Conservation (phyloP, 2,113 vertebrate species). For the Orthonyx spaldingii region DNA sequence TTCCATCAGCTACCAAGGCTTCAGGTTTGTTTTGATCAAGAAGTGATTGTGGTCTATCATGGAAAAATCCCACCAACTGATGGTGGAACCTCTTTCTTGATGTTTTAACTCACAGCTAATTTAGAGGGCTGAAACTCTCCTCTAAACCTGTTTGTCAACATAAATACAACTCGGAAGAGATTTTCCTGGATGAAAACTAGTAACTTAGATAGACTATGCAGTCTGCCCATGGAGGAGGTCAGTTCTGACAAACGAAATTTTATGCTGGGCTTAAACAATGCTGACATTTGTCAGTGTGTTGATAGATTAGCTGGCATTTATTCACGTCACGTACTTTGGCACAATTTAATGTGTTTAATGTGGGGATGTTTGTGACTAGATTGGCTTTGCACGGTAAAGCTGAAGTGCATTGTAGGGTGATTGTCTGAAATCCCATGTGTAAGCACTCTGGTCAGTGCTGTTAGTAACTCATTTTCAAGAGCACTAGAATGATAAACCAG, state of each 20-base stretch:
- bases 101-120: neutral
- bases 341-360: neutral
- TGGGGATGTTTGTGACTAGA: slow-evolving; percentile 10
- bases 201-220: neutral
- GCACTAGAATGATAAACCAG: slow-evolving; percentile 15
- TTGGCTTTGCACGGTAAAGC: slow-evolving; percentile 9
- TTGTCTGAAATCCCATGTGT: neutral
- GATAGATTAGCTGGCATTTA: neutral
- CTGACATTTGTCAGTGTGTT: neutral
- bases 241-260: neutral
- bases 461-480: neutral
- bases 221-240: neutral
- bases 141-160: neutral
- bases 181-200: neutral
- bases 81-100: neutral
- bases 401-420: neutral
- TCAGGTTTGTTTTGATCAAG: neutral
- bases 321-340: neutral
- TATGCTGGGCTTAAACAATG: neutral
- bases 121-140: neutral
- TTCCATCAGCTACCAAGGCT: neutral
- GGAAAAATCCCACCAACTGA: neutral
- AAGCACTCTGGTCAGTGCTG: neutral
- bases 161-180: neutral
- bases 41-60: neutral